Base-by-base conservation (phyloP, 1,140 invertebrate species). In the Platyscapa corneri region DNA sequence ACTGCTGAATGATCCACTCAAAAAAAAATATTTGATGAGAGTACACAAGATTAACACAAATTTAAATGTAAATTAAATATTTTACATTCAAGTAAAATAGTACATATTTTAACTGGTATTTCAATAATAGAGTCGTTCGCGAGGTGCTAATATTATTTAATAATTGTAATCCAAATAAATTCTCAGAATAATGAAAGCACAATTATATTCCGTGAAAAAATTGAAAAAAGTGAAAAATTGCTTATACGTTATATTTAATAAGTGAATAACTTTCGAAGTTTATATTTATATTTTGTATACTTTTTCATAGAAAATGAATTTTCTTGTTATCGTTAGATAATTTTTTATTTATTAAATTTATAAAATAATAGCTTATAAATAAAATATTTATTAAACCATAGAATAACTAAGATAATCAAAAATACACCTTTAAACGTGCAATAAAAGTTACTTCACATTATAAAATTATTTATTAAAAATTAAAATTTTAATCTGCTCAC, bases 111-210 rank as follows among this genome's bases (percentile, higher is more conserved):
- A 18, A 67, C 30, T 34, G 3, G 16, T 67, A 16, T 16, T 14
- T 14, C 1, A 67, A 32, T 67, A 32, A 7, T 67, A 34, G 14
- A 67, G 3, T 56, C 18, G 53, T 56, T 42, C n/a, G 10, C 64
- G 30, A 70, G 79, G 65, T 82, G 72, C 1, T 34, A 37, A 82
- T 53, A 72, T n/a, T 37, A 82, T 70, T 82, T 82, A 82, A 82
- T 53, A 72, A 42, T 20, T 42, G 34, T 72, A 70, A 72, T 70
- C 42, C 16, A 74, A 70, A 27, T 32, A 72, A 72, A 72, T 82
- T 32, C 32, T 34, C 8, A 32, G 20, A 72, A 72, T 82, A 82
- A 81, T 67, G 23, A 32, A 72, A 67, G 56, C 16, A 72, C 32
- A 72, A 70, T 74, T 67, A 72, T 82, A 82, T 74, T 27, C 67